A percentile compares a stretch with the other conserved stretches of the same genome.
Conservation (phyloP, 1,140 invertebrate species). For the Pseudomyrmex concolor region DNA sequence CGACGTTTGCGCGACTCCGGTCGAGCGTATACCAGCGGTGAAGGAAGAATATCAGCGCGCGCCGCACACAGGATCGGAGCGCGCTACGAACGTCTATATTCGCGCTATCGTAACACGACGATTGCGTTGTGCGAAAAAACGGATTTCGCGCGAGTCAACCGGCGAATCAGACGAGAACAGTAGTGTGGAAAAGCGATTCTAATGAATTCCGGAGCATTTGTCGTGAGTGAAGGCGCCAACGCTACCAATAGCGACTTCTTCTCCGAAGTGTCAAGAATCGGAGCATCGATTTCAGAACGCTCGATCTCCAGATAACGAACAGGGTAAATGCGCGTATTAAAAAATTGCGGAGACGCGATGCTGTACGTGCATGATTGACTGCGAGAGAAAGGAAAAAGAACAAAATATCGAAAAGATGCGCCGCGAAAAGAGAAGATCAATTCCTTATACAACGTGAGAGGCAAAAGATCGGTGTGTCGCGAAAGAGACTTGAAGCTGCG, state of each 20-base stretch:
- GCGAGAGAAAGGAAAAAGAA: background rate
- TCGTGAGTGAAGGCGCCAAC: background rate
- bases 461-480: conserved; percentile 49
- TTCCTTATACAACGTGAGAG: conserved; percentile 19
- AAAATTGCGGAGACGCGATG: background rate
- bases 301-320: conserved; percentile 16
- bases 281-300: conserved; percentile 30
- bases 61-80: background rate
- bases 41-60: background rate
- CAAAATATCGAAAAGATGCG: background rate
- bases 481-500: conserved; percentile 53
- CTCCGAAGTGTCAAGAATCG: background rate
- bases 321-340: background rate
- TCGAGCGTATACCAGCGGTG: background rate
- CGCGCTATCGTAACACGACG: background rate
- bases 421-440: background rate
- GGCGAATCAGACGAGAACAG: background rate
- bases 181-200: background rate
- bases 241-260: background rate
- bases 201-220: background rate
- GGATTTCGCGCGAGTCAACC: background rate
- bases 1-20: conserved; percentile 18
- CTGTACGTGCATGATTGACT: background rate
- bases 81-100: background rate
- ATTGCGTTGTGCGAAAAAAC: conserved; percentile 1